phyloP scores from a whole-genome alignment of 35 echinoderm and acorn worm species.

The Diadema setosum region DNA sequence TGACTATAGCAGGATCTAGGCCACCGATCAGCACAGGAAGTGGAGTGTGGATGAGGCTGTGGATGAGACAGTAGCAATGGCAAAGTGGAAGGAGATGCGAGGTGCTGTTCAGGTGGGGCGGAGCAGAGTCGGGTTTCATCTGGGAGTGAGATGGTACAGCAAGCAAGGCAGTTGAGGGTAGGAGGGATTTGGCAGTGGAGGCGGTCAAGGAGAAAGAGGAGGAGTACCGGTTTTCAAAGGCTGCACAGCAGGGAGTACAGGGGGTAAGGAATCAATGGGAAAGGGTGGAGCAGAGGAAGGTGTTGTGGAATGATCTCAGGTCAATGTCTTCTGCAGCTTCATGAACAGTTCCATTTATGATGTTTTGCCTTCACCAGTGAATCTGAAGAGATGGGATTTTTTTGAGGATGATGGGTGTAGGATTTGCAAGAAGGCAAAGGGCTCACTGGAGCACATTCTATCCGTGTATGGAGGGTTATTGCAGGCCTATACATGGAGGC shows the following conservation, averaged over 20 bases:
- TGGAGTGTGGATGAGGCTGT: neutral
- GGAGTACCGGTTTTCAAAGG: neutral
- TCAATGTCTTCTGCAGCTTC: no score
- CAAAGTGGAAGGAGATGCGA: neutral
- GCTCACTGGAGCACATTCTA: no score
- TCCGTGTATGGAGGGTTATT: no score
- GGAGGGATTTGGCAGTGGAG: neutral
- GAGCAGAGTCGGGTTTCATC: neutral
- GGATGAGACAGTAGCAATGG: neutral
- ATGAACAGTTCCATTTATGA: no score
- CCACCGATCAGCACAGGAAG: neutral
- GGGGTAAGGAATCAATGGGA: neutral
- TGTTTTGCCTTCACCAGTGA: no score
- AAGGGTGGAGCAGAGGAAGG: neutral
- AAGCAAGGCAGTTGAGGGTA: neutral
- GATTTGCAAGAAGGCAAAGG: no score
- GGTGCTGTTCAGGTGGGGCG: neutral
- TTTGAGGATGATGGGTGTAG: no score
- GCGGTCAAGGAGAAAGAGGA: neutral
- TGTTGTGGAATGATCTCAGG: no score
- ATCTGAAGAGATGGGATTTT: no score
- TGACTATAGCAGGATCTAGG: neutral
- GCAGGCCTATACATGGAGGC: no score
- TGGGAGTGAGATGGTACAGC: neutral
- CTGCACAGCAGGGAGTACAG: neutral